These are phyloP conservation scores for Macroramphosus scolopax DNA, from an alignment of 2,797 vertebrate genomes.

Conservation along the genomic window DNA sequence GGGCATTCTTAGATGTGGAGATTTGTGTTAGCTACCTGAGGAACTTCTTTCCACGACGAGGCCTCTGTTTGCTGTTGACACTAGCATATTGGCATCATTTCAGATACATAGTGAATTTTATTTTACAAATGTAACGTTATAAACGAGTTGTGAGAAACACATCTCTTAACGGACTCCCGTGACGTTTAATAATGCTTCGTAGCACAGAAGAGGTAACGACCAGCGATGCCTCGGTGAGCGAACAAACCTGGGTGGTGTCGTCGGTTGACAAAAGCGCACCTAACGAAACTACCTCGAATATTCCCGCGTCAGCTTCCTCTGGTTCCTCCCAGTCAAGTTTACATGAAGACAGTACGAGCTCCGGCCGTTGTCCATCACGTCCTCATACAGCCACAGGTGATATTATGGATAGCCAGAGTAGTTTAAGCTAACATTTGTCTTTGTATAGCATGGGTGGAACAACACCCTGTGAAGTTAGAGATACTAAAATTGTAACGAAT, in stretches of 20 bases:
- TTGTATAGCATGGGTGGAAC: no score
- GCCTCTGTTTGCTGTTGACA: no score
- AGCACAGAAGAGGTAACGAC: slow-evolving; percentile 73
- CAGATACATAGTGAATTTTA: no score
- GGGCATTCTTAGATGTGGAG: no score
- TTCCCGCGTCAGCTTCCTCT: slow-evolving; percentile 43
- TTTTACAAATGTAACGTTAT: no score
- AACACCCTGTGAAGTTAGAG: no score
- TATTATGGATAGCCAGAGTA: neutral
- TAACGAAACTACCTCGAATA: slow-evolving; percentile 22
- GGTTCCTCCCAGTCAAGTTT: slow-evolving; percentile 30
- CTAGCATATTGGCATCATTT: no score
- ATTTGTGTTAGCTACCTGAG: no score
- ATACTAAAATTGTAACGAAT: no score
- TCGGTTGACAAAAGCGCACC: slow-evolving; percentile 11
- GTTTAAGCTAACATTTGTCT: slow-evolving; percentile 9
- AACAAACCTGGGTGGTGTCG: slow-evolving; percentile 16
- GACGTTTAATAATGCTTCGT: slow-evolving; percentile 58
- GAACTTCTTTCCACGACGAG: no score
- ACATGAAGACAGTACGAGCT: slow-evolving; percentile 29
- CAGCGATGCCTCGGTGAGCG: slow-evolving; percentile 34
- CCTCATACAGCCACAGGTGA: slow-evolving; percentile 46
- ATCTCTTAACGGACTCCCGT: neutral
- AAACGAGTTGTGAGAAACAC: no score
- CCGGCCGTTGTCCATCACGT: slow-evolving; percentile 13